Evolutionary conservation across 1,140 invertebrate genomes (phyloP), one percentile per base, ranked within the genome.

Genomic region (Sycophila sp.): DNA sequence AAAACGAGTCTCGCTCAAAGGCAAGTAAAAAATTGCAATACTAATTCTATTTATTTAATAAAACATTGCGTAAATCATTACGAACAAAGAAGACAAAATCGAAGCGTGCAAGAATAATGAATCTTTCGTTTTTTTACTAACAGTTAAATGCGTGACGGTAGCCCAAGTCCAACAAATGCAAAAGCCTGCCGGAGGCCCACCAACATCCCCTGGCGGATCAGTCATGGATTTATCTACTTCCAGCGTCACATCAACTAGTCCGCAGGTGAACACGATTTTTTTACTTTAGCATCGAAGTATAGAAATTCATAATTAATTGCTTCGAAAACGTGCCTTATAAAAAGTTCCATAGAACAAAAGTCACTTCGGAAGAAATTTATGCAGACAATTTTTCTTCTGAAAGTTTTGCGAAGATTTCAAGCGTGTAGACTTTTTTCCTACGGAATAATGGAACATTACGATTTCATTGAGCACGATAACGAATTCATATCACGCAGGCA

Each of bases 161-260:
- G 91, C 91, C 49, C 91, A 93, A 81, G 91, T 92, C 51, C 86
- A 87, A 19, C 87, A 87, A 19, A 86, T 87, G 74, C 86, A 87
- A 80, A 84, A 90, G 76, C 78, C 86, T 34, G 38, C 4, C 4
- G 87, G 89, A 74, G 87, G 88, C 72, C 89, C 90, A 32, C 87
- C 89, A 36, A 91, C 91, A 38, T 90, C 91, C 11, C 88, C 91
- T 8, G 91, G 91, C 1, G 91, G 92, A 47, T 92, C 93, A 13
- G 94, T 94, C 63, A 95, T 96, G 87, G 94, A 96, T 85, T 87
- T 95, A 28, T 95, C 94, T 59, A 94, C 93, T 28, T 94, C 94
- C 72, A 94, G 92, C 81, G 93, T 93, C 19, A 92, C 92, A 32
- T 92, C 92, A 28, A 91, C 93, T 68, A 94, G 93, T 88, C 93